These are phyloP conservation scores for Zaprionus ornatus DNA, from an alignment of 1,140 invertebrate genomes.

Conservation along the genomic window DNA sequence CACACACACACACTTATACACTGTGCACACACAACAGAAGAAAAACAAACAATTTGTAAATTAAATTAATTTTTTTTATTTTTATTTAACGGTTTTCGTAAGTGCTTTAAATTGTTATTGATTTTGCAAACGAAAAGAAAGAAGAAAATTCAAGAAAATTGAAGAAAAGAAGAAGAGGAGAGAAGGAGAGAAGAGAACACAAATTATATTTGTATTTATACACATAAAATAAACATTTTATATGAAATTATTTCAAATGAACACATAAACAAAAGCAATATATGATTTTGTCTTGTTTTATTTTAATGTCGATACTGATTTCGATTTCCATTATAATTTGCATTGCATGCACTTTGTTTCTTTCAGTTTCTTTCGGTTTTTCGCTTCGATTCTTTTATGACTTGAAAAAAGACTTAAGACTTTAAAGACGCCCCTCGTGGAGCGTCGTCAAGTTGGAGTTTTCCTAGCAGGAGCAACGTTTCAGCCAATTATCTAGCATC, in stretches of 20 bases:
- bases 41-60: conserved; percentile 33
- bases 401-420: neutral
- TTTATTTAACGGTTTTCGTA: conserved; percentile 64
- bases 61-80: conserved; percentile 45
- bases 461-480: neutral
- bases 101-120: conserved; percentile 77
- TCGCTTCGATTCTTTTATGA: neutral
- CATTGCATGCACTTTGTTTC: neutral
- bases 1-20: neutral
- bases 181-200: conserved; percentile 42
- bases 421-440: neutral
- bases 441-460: neutral
- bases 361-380: neutral
- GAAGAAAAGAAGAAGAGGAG: conserved; percentile 28
- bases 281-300: conserved; percentile 17
- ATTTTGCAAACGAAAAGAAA: conserved; percentile 58
- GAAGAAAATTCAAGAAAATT: conserved; percentile 24
- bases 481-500: conserved; percentile 19
- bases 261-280: conserved; percentile 14
- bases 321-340: neutral
- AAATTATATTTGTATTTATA: conserved; percentile 79
- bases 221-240: conserved; percentile 65
- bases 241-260: conserved; percentile 52
- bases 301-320: neutral
- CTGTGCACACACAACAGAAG: conserved; percentile 10